Evolutionary conservation across 2,797 vertebrate genomes (phyloP).

Genomic region (Clamator glandarius): DNA sequence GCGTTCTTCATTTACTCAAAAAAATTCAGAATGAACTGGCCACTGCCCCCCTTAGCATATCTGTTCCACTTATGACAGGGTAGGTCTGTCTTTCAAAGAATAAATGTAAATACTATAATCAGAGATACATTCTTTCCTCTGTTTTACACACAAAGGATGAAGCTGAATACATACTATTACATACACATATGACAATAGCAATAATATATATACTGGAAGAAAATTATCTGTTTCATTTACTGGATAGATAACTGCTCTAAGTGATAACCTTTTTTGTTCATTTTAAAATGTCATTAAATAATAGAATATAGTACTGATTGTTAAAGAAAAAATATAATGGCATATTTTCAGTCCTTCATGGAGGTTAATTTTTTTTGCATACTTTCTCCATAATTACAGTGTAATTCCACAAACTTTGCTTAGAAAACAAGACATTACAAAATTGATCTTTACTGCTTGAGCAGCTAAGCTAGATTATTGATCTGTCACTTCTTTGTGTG

Average conservation of each 20-base stretch:
- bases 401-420: slow-evolving; percentile 38
- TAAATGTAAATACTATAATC: no score
- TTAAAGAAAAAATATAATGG: background rate
- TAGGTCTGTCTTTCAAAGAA: background rate
- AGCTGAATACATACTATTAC: background rate
- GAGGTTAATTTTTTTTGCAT: background rate
- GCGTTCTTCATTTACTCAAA: background rate
- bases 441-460: slow-evolving; percentile 24
- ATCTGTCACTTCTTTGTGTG: slow-evolving; percentile 4
- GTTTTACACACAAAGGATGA: background rate
- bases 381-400: background rate
- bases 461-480: slow-evolving; percentile 16
- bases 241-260: background rate
- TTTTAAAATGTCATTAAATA: background rate
- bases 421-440: background rate
- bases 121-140: background rate
- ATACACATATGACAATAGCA: background rate
- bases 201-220: background rate
- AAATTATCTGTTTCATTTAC: background rate
- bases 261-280: background rate
- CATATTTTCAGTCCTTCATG: background rate
- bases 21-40: background rate
- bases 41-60: background rate
- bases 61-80: background rate
- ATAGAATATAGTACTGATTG: background rate